phyloP scores from a whole-genome alignment of 1,140 invertebrate genomes.

The Acyrthosiphon pisum region DNA sequence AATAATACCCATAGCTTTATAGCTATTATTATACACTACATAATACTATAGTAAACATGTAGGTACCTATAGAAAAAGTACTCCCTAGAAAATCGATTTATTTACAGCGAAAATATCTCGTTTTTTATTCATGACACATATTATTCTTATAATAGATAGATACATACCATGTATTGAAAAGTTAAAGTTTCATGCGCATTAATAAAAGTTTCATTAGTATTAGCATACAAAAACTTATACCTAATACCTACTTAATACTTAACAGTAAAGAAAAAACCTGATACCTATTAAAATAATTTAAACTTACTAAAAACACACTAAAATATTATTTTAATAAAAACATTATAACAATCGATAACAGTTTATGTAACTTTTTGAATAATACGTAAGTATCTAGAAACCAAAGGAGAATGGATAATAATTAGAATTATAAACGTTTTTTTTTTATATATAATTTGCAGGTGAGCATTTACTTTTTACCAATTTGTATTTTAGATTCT shows the following conservation, averaged over 20 bases:
- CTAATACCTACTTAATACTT: neutral
- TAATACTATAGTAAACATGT: neutral
- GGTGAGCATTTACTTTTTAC: neutral
- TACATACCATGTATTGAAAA: neutral
- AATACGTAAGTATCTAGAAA: neutral
- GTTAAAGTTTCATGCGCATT: neutral
- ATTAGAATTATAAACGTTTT: neutral
- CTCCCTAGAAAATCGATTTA: neutral
- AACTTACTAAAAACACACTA: neutral
- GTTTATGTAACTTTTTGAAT: neutral
- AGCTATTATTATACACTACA: neutral
- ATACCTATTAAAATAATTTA: neutral
- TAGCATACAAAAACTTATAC: neutral
- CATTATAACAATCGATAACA: neutral
- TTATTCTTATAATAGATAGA: neutral
- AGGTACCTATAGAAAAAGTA: neutral
- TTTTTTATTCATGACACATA: neutral
- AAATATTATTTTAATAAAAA: neutral
- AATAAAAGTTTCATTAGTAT: neutral
- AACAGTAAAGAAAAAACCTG: neutral
- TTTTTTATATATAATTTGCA: neutral
- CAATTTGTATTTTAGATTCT: too few relatives aligned
- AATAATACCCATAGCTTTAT: neutral
- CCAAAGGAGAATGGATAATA: neutral
- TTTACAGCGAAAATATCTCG: neutral